Evolutionary conservation across 1,140 invertebrate genomes (phyloP), one percentile per base, ranked within the genome.

Genomic region (Drosophila sp.): DNA sequence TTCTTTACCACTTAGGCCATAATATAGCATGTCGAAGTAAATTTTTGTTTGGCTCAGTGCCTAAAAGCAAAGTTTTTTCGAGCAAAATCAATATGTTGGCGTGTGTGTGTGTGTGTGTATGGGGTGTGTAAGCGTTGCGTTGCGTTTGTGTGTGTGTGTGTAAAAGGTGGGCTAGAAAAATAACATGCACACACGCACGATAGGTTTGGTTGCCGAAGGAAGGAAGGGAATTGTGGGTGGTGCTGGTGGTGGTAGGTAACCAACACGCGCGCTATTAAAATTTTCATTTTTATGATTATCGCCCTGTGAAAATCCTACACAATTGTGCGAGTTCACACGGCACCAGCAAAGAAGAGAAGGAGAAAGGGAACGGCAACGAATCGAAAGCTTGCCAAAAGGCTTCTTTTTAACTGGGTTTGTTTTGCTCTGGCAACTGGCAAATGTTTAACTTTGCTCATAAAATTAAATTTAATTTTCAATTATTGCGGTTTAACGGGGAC

Each of bases 401-500:
- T 57, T 54, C 58, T 27, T 33, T 47, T 10, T 33, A 3, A 29
- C 5, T 71, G 55, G 63, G 62, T 41, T 33, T 66, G 65, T 68
- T 55, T 29, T 25, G 30, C 70, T 11, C 41, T 8, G 44, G 44
- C 23, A 25, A 27, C 44, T 50, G 60, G 54, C 72, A 76, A 76
- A 76, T 87, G 76, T 86, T 80, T 72, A 90, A 86, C 86, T 86
- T 90, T 80, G 72, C 70, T 64, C 74, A 83, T 90, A 86, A 90
- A 90, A 86, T 90, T 78, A 90, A 71, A 90, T 83, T 90, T 90
- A 90, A 90, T 90, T 90, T 90, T 86, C 87, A 90, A 90, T 90
- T 90, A 90, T 77, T 72, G 71, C 77, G 79, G 74, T 68, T 76
- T 66, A 38, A 38, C 35, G 65, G 66, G 62, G 65, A 57, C 44